Percentiles rank a stretch among this genome's conserved stretches.
These are phyloP conservation scores for Chloroceryle amazona DNA, from an alignment of 2,797 vertebrate species.

Conservation along the genomic window DNA sequence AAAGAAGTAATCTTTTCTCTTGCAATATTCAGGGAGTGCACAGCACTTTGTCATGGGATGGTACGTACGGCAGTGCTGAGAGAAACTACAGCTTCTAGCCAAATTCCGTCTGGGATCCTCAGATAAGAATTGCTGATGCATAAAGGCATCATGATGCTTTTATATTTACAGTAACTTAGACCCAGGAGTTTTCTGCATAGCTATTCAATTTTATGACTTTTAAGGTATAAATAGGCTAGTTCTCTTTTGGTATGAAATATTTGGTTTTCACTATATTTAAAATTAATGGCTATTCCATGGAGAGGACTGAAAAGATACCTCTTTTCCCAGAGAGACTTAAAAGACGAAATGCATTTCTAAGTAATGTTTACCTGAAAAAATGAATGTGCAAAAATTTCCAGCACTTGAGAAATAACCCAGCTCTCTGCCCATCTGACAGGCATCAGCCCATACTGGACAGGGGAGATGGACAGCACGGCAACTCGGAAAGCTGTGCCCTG, in stretches of 20 bases:
- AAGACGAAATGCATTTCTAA: neutral
- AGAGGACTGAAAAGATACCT: neutral
- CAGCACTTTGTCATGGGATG: fast-evolving
- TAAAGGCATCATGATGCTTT: neutral
- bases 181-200: neutral
- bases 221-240: neutral
- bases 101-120: neutral
- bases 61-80: neutral
- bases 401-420: fast-evolving
- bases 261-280: neutral
- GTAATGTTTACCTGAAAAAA: neutral
- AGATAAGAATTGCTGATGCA: neutral
- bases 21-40: neutral
- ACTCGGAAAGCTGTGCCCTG: constrained; percentile 67
- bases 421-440: constrained; percentile 66
- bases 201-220: neutral
- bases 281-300: fast-evolving
- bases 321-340: neutral
- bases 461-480: constrained; percentile 77
- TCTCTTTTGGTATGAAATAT: neutral
- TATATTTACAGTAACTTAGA: neutral
- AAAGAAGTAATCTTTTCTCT: neutral
- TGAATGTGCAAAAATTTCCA: fast-evolving
- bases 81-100: neutral
- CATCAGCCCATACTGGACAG: constrained; percentile 86